Percentiles rank a stretch among this genome's conserved stretches.
Conservation (phyloP, 2,113 vertebrate genomes). For the Ahaetulla prasina region DNA sequence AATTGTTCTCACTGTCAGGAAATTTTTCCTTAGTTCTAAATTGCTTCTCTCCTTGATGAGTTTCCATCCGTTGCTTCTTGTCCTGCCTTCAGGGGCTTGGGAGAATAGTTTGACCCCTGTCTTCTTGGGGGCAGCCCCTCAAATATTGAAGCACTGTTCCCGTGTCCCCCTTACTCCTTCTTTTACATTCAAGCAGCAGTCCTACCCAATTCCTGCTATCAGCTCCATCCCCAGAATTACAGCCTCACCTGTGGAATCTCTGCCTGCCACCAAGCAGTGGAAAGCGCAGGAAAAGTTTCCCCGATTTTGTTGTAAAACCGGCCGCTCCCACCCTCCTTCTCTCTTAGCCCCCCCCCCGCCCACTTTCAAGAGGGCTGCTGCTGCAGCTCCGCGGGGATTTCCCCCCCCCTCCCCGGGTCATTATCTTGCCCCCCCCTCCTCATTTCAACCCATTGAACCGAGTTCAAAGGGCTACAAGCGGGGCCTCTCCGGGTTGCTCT, state of each 20-base stretch:
- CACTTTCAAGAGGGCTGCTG: neutral
- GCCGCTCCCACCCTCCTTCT: neutral
- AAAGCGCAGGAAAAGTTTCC: neutral
- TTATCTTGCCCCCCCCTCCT: neutral
- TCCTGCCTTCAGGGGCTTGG: too few species aligned
- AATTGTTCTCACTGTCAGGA: too few species aligned
- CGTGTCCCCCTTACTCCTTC: too few species aligned
- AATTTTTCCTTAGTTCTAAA: too few species aligned
- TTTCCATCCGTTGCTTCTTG: too few species aligned
- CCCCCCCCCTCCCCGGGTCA: neutral
- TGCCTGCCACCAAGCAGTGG: neutral
- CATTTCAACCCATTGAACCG: neutral
- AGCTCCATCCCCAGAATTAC: too few species aligned
- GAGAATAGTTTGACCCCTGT: too few species aligned
- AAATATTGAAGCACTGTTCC: too few species aligned
- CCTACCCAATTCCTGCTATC: too few species aligned
- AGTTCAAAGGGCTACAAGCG: slow-evolving; percentile 10
- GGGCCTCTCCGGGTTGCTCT: neutral
- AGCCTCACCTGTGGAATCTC: neutral
- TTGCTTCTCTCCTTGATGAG: too few species aligned
- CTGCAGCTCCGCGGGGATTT: neutral
- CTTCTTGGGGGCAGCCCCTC: too few species aligned
- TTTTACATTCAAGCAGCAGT: neutral
- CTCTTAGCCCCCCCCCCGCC: neutral
- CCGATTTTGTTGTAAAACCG: neutral